Evolutionary conservation across 2,113 vertebrate genomes (phyloP), one percentile per base, ranked within the genome.

Genomic region (Eublepharis macularius): DNA sequence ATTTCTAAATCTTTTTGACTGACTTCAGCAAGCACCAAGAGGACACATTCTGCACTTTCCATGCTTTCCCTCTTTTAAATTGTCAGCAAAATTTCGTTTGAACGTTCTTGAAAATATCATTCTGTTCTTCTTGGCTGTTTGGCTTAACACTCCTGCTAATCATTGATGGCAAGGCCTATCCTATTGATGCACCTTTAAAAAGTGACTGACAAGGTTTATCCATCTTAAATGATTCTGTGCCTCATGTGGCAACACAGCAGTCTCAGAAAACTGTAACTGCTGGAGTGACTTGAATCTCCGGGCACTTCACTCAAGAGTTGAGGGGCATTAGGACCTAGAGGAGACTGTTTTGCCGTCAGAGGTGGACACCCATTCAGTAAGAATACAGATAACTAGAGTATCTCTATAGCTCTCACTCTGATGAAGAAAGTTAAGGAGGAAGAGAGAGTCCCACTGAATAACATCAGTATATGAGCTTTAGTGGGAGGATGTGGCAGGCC

Each of bases 61-160:
- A 86, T 51, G 34, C 39, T 12, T 90, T 39, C 21, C 84, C 1
- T 16, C 19, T 78, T 84, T 80, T 69, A 91, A 86, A 76, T 41
- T 34, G 0, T 1, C 24, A 10, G 43, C 16, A 66, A 57, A 82
- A 88, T 82, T 90, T 57, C 47, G 7, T 32, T 74, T 1, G 85
- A 84, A 84, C 84, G 36, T 73, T 63, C 60, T 80, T 88, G 21
- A 17, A 69, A 51, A 84, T 72, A 43, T 82, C 16, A 41, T 19
- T 13, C 24, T 45, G 6, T 66, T 63, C 39, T 32, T 5, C 82
- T 51, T 83, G 66, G 83, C 2, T 80, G 5, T 68, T 63, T 89
- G 9, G 6, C 32, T 82, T 70, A 88, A 34, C 4, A 14, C 76
- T 83, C 34, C 81, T 86, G 68, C 24, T 73, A 9, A 65, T 45